A percentile compares a stretch with the other conserved stretches of the same genome.
Evolutionary conservation across 2,797 vertebrate genomes (phyloP).

Genomic region (Eremophila alpestris): DNA sequence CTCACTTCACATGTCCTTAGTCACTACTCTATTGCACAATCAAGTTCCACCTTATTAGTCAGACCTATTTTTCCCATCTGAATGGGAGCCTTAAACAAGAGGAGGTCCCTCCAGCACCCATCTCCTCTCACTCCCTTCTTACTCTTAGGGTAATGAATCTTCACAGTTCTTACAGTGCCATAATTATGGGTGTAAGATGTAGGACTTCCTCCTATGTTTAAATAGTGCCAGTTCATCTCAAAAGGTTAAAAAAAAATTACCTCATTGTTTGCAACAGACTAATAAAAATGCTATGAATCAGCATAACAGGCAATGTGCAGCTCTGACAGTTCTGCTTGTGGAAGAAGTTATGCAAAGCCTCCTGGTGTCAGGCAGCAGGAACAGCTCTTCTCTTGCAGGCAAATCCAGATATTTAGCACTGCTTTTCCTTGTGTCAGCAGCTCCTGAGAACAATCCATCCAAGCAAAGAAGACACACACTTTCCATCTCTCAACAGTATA

Average conservation of each 20-base stretch:
- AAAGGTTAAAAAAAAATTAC: background rate
- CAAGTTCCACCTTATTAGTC: background rate
- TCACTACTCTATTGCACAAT: background rate
- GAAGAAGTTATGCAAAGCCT: background rate
- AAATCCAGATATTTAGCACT: background rate
- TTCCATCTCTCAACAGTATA: background rate
- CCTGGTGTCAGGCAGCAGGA: background rate
- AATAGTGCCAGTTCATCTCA: background rate
- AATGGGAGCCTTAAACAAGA: background rate
- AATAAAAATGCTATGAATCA: background rate
- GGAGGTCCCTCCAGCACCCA: background rate
- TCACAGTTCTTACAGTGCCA: background rate
- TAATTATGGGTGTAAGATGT: background rate
- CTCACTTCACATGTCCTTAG: background rate
- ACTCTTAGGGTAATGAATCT: background rate
- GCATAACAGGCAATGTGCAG: background rate
- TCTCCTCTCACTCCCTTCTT: background rate
- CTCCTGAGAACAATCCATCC: background rate
- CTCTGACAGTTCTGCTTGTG: background rate
- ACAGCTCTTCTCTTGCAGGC: background rate
- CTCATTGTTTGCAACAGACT: background rate
- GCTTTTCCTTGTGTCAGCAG: background rate
- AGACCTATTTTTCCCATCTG: background rate
- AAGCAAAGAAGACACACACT: background rate
- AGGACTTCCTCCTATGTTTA: background rate